These are phyloP conservation scores for Cephalotes varians DNA, from an alignment of 2,888 invertebrate species.

Conservation along the genomic window DNA sequence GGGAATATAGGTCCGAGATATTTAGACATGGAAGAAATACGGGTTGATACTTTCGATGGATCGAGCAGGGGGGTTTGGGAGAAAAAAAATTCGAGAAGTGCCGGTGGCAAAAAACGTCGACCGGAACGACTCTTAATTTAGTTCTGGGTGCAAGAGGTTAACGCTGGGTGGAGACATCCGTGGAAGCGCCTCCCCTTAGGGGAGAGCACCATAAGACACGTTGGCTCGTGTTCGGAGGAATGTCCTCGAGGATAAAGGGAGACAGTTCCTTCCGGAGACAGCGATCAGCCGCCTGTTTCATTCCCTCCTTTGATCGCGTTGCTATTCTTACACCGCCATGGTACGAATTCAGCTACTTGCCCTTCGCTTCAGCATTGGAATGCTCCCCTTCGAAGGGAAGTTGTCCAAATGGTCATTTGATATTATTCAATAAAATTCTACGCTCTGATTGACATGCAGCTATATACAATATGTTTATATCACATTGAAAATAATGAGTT, in stretches of 20 bases:
- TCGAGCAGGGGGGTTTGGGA: not conserved
- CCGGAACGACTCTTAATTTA: conserved; percentile 80
- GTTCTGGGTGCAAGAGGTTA: conserved; percentile 76
- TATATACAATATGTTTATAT: not conserved
- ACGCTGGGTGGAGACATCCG: conserved; percentile 66
- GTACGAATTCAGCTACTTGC: conserved; percentile 55
- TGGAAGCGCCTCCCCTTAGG: conserved; percentile 64
- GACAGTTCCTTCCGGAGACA: conserved; percentile 81
- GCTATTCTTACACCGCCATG: conserved; percentile 50
- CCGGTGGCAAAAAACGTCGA: conserved; percentile 66
- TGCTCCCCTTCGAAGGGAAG: conserved; percentile 5
- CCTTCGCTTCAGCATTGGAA: conserved; percentile 8
- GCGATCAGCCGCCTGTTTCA: conserved; percentile 75
- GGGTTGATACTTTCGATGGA: conserved; percentile 29
- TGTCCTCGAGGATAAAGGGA: conserved; percentile 74
- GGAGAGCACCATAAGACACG: conserved; percentile 66
- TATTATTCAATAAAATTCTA: conserved; percentile 14
- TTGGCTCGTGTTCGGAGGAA: conserved; percentile 75
- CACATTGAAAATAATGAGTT: not conserved
- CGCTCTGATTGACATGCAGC: not conserved
- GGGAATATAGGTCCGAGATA: not conserved
- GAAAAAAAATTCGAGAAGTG: conserved; percentile 42
- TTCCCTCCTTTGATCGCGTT: conserved; percentile 44
- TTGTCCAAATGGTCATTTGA: conserved; percentile 16
- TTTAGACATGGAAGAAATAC: conserved; percentile 22